Base-by-base conservation (phyloP, 37 sponge, comb jelly and placozoan genomes). In the Beroe forskalii region DNA sequence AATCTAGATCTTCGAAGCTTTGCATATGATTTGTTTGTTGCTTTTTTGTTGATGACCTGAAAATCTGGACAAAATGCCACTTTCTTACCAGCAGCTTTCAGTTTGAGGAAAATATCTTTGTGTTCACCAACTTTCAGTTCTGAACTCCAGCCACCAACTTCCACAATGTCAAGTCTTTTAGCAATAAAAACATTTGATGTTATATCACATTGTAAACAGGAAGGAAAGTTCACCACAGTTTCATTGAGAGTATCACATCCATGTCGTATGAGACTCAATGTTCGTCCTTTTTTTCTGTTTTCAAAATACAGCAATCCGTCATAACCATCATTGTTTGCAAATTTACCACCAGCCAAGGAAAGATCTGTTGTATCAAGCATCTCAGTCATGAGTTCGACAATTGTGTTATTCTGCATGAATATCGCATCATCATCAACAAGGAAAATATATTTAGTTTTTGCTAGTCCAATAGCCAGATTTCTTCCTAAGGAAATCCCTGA, bases 61-160 rank as follows among this genome's bases (percentile, higher is more conserved):
- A 69, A 69, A 9, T 69, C 38, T 1, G 72, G 72, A 69, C 72
- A 69, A 32, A 33, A 69, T 14, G 32, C 72, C 27, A 69, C 72
- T 36, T 69, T 69, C 72, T 69, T 69, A 33, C 32, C 33, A 17
- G 72, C 72, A 20, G 72, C 72, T 69, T 69, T 69, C 38, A 69
- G 39, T 69, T 37, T 69, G 37, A 69, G 4, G 72, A 69, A 69
- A 17, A 69, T 32, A 17, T 69, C 72, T 35, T 69, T 69, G 39
- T 69, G 72, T 69, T 69, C 72, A 1, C 27, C 72, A 69, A 69
- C 32, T 32, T 69, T 69, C 38, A 69, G 19, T 36, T 69, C 72
- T 17, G 28, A 4, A 37, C 72, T 69, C 72, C 72, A 69, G 4
- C 72, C 72, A 20, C 72, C 72, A 2, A 69, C 39, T 32, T 69